These are phyloP conservation scores for Lepetodrilus schrolli DNA, from an alignment of 2,888 invertebrate species.

Conservation along the genomic window DNA sequence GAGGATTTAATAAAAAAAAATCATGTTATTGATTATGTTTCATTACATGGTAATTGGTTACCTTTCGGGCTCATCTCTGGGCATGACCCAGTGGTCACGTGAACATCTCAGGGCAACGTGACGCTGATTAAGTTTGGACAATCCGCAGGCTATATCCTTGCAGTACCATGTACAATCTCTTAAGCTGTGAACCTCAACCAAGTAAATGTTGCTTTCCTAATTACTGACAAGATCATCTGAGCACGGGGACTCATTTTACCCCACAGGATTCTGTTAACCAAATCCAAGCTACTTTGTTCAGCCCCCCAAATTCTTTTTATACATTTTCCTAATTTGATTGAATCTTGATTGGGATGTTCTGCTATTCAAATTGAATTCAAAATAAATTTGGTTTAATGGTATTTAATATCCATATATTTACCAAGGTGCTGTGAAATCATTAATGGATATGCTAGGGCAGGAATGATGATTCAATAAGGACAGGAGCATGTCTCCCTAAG, in stretches of 20 bases:
- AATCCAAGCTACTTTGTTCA: neutral
- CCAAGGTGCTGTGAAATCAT: neutral
- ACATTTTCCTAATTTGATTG: neutral
- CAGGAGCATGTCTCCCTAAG: neutral
- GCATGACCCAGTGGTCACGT: slow-evolving; percentile 1
- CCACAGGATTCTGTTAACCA: neutral
- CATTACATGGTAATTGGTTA: slow-evolving; percentile 23
- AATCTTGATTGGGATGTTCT: neutral
- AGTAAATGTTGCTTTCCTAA: slow-evolving; percentile 25
- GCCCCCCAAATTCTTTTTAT: neutral
- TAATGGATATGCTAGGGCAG: neutral
- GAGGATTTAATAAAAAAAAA: neutral
- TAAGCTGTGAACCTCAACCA: neutral
- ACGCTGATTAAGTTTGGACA: slow-evolving; percentile 22
- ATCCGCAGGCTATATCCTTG: neutral
- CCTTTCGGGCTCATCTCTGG: neutral
- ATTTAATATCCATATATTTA: slow-evolving; percentile 12
- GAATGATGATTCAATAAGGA: neutral
- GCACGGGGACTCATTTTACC: neutral
- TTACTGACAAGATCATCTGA: slow-evolving; percentile 16
- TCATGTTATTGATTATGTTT: slow-evolving; percentile 13
- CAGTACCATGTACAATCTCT: slow-evolving; percentile 8
- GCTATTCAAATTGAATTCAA: neutral
- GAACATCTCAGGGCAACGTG: neutral
- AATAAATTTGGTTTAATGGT: slow-evolving; percentile 15